Evolutionary conservation across 2,797 vertebrate genomes (phyloP), one percentile per base, ranked within the genome.

Genomic region (Scolopax bukidnonensis): DNA sequence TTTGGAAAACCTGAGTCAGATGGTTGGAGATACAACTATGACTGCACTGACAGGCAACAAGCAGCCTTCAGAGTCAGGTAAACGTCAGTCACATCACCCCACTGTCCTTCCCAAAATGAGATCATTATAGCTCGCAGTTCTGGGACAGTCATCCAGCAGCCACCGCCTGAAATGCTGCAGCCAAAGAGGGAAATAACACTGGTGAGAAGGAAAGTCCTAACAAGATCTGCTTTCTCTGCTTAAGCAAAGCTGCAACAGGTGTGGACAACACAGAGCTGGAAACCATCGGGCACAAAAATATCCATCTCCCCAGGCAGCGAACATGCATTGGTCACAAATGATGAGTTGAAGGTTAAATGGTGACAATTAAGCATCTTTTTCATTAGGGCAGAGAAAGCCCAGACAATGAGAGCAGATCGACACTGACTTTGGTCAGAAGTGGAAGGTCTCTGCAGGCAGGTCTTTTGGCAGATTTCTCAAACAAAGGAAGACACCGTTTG

Each of bases 401-500:
- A 54, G 60, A 12, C 78, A 74, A 10, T 0, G 2, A 36, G 63
- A 84, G 69, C 38, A 71, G 64, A 61, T 59, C 3, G 1, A 70
- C 84, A 76, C 32, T 16, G 20, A 67, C 68, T 79, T 48, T 89
- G 54, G 64, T 64, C 3, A 4, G 53, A 92, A 69, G 54, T 36
- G 87, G 79, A 89, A 93, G 59, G 81, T 87, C 89, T 95, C 85
- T 81, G 47, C 56, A 84, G 67, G 75, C 28, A 53, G 43, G 76
- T 84, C 57, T 77, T 25, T 70, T 45, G 17, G 24, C 20, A 70
- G 45, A 30, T 79, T 85, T 69, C 67, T 68, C 93, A 53, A 95
- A 79, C 51, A 57, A 57, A 57, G 73, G 43, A 65, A 33, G 69
- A 70, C n/a, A 63, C 12, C 0, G 0, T 69, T 89, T 5, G 7